phyloP scores from a whole-genome alignment of 37 sponge, comb jelly and placozoan species.

The Ephydatia muelleri region DNA sequence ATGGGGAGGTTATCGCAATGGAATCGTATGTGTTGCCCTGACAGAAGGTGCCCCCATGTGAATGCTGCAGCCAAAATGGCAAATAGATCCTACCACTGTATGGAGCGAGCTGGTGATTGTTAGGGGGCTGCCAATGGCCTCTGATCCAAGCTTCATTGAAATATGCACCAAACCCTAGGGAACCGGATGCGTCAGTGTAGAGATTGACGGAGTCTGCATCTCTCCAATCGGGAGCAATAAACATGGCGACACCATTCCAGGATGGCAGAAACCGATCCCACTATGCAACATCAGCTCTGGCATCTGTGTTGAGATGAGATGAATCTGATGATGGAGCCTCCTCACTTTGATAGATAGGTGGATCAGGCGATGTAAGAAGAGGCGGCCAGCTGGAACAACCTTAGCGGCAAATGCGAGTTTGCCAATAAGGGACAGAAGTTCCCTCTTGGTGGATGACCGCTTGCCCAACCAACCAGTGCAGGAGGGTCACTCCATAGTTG shows the following conservation, averaged over 20 bases:
- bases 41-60: no score
- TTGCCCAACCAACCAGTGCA: no score
- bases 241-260: slow-evolving; percentile 40
- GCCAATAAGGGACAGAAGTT: no score
- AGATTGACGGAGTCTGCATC: not conserved
- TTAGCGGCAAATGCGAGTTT: slow-evolving; percentile 11
- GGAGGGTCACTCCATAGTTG: no score
- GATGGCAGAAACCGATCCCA: slow-evolving; percentile 25
- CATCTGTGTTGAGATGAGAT: slow-evolving; percentile 20
- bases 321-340: slow-evolving; percentile 7
- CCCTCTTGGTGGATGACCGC: not conserved
- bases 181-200: slow-evolving; percentile 49
- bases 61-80: no score
- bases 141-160: slow-evolving; percentile 18
- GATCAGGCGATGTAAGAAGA: slow-evolving; percentile 19
- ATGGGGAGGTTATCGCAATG: no score
- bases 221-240: no score
- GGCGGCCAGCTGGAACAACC: slow-evolving; percentile 16
- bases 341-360: not conserved
- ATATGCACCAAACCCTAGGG: slow-evolving; percentile 23
- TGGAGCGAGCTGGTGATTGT: no score
- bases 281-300: slow-evolving; percentile 36
- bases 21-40: no score
- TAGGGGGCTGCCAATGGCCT: slow-evolving; percentile 12
- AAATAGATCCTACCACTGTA: no score